Evolutionary conservation across 2,888 invertebrate genomes (phyloP).

Genomic region (Gerosis bhagava): DNA sequence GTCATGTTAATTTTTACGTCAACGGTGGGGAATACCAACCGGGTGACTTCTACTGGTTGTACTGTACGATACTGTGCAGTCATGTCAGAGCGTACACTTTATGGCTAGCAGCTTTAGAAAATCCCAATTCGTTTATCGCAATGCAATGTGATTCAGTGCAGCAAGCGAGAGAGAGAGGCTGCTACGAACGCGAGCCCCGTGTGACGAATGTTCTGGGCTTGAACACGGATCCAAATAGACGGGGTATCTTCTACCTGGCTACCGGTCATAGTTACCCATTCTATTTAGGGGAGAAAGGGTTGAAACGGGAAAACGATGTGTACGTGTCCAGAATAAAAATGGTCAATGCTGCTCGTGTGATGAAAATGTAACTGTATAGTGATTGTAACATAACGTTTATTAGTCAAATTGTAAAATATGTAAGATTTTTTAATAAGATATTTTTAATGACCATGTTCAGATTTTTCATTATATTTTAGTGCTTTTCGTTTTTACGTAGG

Average conservation of each 20-base stretch:
- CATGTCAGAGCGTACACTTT: conserved; percentile 38
- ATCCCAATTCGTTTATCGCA: conserved; percentile 40
- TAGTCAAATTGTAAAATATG: too few relatives aligned
- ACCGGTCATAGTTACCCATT: conserved; percentile 51
- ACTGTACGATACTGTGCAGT: conserved; percentile 41
- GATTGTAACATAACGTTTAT: too few relatives aligned
- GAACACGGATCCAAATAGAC: conserved; percentile 37
- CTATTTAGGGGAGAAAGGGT: conserved; percentile 54
- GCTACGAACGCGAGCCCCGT: conserved; percentile 38
- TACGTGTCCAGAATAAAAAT: conserved; percentile 14
- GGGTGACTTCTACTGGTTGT: conserved; percentile 38
- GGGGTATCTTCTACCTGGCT: conserved; percentile 46
- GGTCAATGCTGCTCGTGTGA: conserved; percentile 30
- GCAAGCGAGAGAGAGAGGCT: conserved; percentile 41
- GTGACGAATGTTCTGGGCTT: conserved; percentile 41
- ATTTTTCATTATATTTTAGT: too few relatives aligned
- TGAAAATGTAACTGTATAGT: conserved; percentile 33
- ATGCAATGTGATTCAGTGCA: conserved; percentile 45
- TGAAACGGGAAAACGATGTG: conserved; percentile 50
- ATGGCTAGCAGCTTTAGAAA: conserved; percentile 40
- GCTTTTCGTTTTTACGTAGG: too few relatives aligned
- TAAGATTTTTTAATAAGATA: too few relatives aligned
- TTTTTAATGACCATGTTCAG: too few relatives aligned
- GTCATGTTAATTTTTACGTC: too few relatives aligned
- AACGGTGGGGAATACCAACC: conserved; percentile 62